Percentiles rank a stretch among this genome's conserved stretches.
Evolutionary conservation across 2,888 invertebrate genomes (phyloP).

Genomic region (Lacanobia wlatinum): DNA sequence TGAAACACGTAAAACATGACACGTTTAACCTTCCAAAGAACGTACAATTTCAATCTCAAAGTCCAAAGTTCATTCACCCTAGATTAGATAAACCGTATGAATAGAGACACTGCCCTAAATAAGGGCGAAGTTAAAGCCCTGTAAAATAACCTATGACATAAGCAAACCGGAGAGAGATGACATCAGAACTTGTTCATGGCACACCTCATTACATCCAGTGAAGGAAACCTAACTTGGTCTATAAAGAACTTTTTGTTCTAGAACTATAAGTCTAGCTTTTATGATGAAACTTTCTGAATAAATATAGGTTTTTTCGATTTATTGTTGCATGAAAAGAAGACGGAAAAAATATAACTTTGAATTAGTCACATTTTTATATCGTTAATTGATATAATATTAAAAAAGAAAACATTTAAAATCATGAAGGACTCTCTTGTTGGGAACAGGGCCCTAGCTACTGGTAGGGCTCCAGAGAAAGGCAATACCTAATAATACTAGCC

Average conservation of each 20-base stretch:
- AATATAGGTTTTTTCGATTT: conserved; percentile 1
- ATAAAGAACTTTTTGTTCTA: conserved; percentile 7
- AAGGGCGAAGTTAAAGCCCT: conserved; percentile 37
- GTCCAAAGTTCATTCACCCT: conserved; percentile 39
- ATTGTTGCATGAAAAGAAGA: not conserved
- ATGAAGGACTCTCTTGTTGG: too few relatives aligned
- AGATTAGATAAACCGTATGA: conserved; percentile 31
- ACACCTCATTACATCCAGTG: conserved; percentile 46
- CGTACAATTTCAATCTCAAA: conserved; percentile 7
- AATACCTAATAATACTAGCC: too few relatives aligned
- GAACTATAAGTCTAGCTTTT: conserved; percentile 2
- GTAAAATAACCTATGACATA: conserved; percentile 45
- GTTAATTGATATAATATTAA: too few relatives aligned
- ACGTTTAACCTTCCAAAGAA: not conserved
- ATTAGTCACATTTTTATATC: not conserved
- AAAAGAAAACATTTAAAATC: too few relatives aligned
- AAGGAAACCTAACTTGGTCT: conserved; percentile 17
- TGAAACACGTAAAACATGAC: not conserved
- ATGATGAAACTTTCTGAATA: conserved; percentile 9
- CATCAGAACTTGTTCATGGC: conserved; percentile 45
- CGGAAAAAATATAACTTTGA: not conserved
- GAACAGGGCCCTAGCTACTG: too few relatives aligned
- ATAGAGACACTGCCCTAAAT: conserved; percentile 41
- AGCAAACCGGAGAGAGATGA: conserved; percentile 39
- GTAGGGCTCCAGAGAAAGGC: too few relatives aligned